Evolutionary conservation across 2,888 invertebrate species (phyloP).

Genomic region (Nomada goodeniana): DNA sequence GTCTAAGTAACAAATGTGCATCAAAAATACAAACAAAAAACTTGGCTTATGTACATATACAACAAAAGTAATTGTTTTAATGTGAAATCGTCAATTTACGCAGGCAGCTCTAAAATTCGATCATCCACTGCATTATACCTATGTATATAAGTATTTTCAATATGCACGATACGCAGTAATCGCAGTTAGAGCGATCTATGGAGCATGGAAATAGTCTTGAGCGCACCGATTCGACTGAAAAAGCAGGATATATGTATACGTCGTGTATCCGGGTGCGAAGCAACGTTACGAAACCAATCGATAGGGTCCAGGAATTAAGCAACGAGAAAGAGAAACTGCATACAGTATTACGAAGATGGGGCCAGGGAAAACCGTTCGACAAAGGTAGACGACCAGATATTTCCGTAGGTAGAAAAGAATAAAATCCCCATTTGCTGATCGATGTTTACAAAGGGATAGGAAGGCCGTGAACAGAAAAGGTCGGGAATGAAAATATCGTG

Average conservation of each 20-base stretch:
- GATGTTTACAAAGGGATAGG: slow-evolving; percentile 33
- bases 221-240: slow-evolving; percentile 49
- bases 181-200: slow-evolving; percentile 33
- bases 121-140: no score
- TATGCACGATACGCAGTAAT: slow-evolving; percentile 16
- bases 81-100: no score
- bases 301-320: slow-evolving; percentile 38
- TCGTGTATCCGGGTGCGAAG: slow-evolving; percentile 55
- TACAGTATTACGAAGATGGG: background rate
- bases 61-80: no score
- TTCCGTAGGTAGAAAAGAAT: slow-evolving; percentile 21
- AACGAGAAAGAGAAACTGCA: slow-evolving; percentile 37
- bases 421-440: slow-evolving; percentile 3
- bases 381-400: slow-evolving; percentile 35
- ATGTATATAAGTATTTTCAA: slow-evolving; percentile 3
- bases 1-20: no score
- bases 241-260: slow-evolving; percentile 47
- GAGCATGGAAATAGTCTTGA: slow-evolving; percentile 46
- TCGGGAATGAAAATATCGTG: slow-evolving; percentile 32
- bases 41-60: no score
- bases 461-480: slow-evolving; percentile 11
- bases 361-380: slow-evolving; percentile 19
- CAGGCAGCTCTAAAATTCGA: no score
- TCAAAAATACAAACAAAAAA: no score
- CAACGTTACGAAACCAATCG: slow-evolving; percentile 55